These are phyloP conservation scores for Aurelia aurita DNA, from an alignment of 30 jellyfish, hydroid and myxozoan genomes.

Conservation along the genomic window DNA sequence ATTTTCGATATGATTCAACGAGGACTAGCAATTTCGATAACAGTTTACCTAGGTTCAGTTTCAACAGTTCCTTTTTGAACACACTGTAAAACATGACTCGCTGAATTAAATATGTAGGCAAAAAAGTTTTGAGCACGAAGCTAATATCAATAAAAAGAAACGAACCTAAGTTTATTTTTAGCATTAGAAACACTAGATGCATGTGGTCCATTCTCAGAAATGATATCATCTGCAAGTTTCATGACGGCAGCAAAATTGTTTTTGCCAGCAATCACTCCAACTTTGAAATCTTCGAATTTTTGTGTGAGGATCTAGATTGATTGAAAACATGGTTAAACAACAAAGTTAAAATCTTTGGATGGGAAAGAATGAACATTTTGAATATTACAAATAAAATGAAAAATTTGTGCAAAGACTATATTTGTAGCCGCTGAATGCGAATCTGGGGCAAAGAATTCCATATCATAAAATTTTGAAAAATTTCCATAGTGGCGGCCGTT, in stretches of 20 bases:
- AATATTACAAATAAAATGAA: too few relatives aligned
- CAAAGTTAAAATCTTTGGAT: too few relatives aligned
- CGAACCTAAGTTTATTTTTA: conserved; percentile 52
- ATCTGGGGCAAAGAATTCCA: too few relatives aligned
- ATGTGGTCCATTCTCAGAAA: conserved; percentile 59
- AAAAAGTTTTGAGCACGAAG: background rate
- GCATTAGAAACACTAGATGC: conserved; percentile 41
- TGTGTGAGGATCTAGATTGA: conserved; percentile 35
- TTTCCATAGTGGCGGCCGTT: too few relatives aligned
- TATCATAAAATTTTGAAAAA: too few relatives aligned
- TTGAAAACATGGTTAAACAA: background rate
- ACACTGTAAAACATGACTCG: background rate
- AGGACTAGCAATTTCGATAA: too few relatives aligned
- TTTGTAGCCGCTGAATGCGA: too few relatives aligned
- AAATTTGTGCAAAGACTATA: too few relatives aligned
- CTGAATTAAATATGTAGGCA: background rate
- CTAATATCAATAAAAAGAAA: background rate
- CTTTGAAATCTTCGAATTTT: conserved; percentile 62
- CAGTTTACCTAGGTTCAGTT: too few relatives aligned
- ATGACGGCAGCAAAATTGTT: conserved; percentile 34
- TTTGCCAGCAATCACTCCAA: conserved; percentile 60
- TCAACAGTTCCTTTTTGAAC: too few relatives aligned
- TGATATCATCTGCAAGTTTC: conserved; percentile 46
- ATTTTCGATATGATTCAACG: too few relatives aligned
- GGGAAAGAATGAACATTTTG: too few relatives aligned